A percentile compares a stretch with the other conserved stretches of the same genome.
These are phyloP conservation scores for Oscarella lobularis DNA, from an alignment of 37 sponge, comb jelly and placozoan species.

Conservation along the genomic window DNA sequence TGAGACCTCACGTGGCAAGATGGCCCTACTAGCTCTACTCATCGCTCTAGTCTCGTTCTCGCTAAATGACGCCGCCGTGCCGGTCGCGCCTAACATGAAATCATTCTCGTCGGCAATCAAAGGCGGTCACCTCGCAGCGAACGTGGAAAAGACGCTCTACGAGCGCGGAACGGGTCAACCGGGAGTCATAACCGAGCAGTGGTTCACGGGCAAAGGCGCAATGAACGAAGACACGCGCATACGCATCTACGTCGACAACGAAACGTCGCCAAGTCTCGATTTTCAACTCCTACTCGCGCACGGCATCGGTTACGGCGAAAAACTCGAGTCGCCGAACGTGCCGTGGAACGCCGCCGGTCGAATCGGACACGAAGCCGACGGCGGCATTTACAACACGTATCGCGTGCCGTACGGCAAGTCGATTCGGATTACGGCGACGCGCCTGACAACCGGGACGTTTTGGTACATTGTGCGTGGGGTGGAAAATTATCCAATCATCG, in stretches of 20 bases:
- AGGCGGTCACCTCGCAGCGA: constrained; percentile 19
- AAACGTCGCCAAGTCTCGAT: constrained; percentile 40
- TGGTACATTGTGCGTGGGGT: constrained; percentile 73
- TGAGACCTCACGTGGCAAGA: too few species aligned
- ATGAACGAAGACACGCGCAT: constrained; percentile 47
- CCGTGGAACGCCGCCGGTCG: constrained; percentile 57
- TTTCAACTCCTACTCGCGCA: constrained; percentile 47
- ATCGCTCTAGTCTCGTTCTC: background rate
- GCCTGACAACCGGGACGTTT: constrained; percentile 19
- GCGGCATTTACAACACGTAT: constrained; percentile 38
- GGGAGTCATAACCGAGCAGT: constrained; percentile 70
- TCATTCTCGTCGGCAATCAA: constrained; percentile 67
- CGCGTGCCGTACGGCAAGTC: constrained; percentile 44
- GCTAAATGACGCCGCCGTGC: background rate
- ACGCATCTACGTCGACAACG: constrained; percentile 58
- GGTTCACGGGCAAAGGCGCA: constrained; percentile 36
- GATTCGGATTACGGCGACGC: constrained; percentile 41
- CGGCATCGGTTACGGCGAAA: constrained; percentile 35
- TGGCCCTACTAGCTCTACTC: too few species aligned
- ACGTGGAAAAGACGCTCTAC: constrained; percentile 45
- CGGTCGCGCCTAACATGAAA: background rate
- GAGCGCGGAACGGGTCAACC: constrained; percentile 24
- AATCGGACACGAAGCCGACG: constrained; percentile 33
- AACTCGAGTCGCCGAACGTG: background rate
- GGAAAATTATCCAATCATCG: constrained; percentile 38